These are phyloP conservation scores for Eolophus roseicapilla DNA, from an alignment of 2,113 vertebrate genomes.

Conservation along the genomic window DNA sequence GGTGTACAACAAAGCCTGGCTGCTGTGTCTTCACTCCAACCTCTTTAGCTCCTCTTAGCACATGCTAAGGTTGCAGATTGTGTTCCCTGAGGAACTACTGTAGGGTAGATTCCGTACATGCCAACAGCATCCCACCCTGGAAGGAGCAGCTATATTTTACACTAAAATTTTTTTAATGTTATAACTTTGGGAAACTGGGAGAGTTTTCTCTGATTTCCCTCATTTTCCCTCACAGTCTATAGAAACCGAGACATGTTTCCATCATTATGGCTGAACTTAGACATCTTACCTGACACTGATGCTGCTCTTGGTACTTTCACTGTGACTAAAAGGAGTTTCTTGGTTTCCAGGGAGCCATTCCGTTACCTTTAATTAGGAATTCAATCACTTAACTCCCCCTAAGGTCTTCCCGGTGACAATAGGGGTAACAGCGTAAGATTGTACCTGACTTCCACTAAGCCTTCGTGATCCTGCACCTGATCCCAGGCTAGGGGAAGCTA, in stretches of 20 bases:
- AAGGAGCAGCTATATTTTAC: background rate
- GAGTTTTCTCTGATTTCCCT: background rate
- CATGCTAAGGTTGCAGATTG: background rate
- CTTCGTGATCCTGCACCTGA: background rate
- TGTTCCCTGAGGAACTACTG: background rate
- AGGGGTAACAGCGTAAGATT: background rate
- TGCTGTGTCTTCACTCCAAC: background rate
- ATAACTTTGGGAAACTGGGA: background rate
- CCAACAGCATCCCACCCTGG: background rate
- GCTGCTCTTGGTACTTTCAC: background rate
- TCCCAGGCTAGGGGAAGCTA: background rate
- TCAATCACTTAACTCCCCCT: background rate
- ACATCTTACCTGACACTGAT: background rate
- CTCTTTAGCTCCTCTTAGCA: background rate
- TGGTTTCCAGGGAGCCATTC: background rate
- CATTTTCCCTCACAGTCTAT: background rate
- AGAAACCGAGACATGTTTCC: background rate
- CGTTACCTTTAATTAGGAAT: background rate
- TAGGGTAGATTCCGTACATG: background rate
- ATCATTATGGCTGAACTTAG: background rate
- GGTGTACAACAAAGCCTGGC: background rate
- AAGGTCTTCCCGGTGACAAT: background rate
- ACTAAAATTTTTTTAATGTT: background rate
- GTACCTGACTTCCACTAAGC: background rate
- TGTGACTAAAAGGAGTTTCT: background rate